These are phyloP conservation scores for Danio tinwini DNA, from an alignment of 2,797 vertebrate species.

Conservation along the genomic window DNA sequence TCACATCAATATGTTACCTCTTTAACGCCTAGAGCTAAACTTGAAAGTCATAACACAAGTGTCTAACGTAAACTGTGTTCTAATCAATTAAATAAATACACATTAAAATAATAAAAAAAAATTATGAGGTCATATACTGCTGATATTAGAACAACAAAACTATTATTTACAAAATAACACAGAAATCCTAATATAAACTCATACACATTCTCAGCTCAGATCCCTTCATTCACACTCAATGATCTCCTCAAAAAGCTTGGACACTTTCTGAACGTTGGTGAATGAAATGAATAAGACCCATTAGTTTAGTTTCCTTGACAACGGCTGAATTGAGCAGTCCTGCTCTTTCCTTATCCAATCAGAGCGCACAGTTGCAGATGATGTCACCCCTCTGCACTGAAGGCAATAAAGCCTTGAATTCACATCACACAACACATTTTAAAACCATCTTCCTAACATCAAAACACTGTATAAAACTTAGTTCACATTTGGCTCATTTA, in stretches of 20 bases:
- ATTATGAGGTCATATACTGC: not conserved
- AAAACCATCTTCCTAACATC: constrained; percentile 16
- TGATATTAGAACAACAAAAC: no score
- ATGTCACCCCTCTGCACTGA: constrained; percentile 44
- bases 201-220: constrained; percentile 1
- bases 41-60: no score
- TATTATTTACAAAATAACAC: no score
- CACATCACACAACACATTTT: constrained; percentile 28
- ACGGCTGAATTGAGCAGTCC: constrained; percentile 45
- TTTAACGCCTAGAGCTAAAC: no score
- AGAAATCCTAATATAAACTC: not conserved
- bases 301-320: constrained; percentile 56
- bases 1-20: no score
- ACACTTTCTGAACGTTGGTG: not conserved
- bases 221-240: not conserved
- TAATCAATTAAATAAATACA: not conserved
- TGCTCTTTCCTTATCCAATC: constrained; percentile 41
- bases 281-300: constrained; percentile 41
- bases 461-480: not conserved
- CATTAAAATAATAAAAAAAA: not conserved
- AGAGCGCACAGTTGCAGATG: constrained; percentile 36
- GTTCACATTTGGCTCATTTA: not conserved
- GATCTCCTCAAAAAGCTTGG: not conserved
- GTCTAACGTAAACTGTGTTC: not conserved
- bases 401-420: constrained; percentile 36